Evolutionary conservation across 1,140 invertebrate genomes (phyloP).

Genomic region (Drosophila suzukii): DNA sequence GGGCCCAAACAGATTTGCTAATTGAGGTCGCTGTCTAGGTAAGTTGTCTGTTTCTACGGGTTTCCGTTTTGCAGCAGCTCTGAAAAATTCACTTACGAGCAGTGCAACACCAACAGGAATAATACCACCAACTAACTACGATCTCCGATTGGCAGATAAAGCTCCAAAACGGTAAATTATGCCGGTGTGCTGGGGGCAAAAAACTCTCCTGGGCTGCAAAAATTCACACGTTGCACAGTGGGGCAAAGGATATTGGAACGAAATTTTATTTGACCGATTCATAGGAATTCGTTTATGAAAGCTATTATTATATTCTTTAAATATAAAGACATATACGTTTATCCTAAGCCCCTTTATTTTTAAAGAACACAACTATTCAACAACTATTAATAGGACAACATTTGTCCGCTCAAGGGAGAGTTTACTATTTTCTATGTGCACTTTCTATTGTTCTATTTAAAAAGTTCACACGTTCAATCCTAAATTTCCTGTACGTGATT

Average conservation of each 20-base stretch:
- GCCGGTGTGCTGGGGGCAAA: slow-evolving; percentile 58
- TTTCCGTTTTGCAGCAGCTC: slow-evolving; percentile 44
- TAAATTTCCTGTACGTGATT: background rate
- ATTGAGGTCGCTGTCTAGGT: slow-evolving; percentile 78
- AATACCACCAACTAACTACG: slow-evolving; percentile 12
- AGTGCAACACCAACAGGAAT: slow-evolving; percentile 10
- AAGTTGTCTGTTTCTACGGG: slow-evolving; percentile 56
- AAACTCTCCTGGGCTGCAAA: slow-evolving; percentile 16
- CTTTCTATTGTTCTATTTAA: background rate
- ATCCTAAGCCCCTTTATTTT: too few relatives aligned
- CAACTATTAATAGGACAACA: background rate
- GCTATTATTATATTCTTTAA: too few relatives aligned
- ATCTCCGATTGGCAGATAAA: slow-evolving; percentile 36
- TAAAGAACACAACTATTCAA: background rate
- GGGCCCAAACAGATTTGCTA: slow-evolving; percentile 68
- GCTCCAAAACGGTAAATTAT: slow-evolving; percentile 77
- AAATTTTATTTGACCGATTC: too few relatives aligned
- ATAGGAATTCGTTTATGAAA: too few relatives aligned
- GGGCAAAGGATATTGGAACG: background rate
- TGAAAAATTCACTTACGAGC: slow-evolving; percentile 67
- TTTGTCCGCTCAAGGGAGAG: too few relatives aligned
- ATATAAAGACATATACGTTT: too few relatives aligned
- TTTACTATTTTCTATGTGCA: background rate
- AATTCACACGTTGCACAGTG: slow-evolving; percentile 50
- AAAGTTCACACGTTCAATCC: slow-evolving; percentile 5